phyloP scores from a whole-genome alignment of 1,140 invertebrate genomes.

The Drosophila varians region DNA sequence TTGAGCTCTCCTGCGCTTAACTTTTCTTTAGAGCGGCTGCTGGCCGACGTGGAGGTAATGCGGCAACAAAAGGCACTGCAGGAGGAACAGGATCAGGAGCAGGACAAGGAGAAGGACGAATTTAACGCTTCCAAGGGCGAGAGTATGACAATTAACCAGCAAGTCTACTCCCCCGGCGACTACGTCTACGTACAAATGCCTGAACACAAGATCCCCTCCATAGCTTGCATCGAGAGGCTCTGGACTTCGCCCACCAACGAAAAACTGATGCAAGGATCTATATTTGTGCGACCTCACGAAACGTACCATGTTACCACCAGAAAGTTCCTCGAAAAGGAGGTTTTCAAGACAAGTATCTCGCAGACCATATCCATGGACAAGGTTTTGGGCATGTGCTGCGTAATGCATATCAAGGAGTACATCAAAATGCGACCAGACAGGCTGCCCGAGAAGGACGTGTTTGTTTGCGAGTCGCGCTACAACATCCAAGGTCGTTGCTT shows the following conservation, averaged over 20 bases:
- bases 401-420: conserved; percentile 98
- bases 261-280: conserved; percentile 95
- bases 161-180: conserved; percentile 80
- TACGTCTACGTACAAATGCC: conserved; percentile 78
- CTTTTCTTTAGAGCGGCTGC: conserved; percentile 90
- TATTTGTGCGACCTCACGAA: conserved; percentile 91
- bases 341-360: conserved; percentile 95
- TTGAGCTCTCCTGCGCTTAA: conserved; percentile 94
- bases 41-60: conserved; percentile 89
- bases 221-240: conserved; percentile 94
- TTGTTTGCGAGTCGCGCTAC: conserved; percentile 98
- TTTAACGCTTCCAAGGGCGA: conserved; percentile 69
- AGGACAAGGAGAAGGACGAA: conserved; percentile 72
- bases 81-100: conserved; percentile 90
- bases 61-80: conserved; percentile 92
- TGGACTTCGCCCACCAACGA: conserved; percentile 93
- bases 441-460: conserved; percentile 97
- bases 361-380: conserved; percentile 92
- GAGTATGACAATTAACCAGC: conserved; percentile 82
- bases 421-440: conserved; percentile 94
- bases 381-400: conserved; percentile 95
- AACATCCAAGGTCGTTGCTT: conserved; percentile 93
- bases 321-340: conserved; percentile 97
- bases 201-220: conserved; percentile 87
- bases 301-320: conserved; percentile 97